These are phyloP conservation scores for Pheosia gnoma DNA, from an alignment of 2,888 invertebrate species.

Conservation along the genomic window DNA sequence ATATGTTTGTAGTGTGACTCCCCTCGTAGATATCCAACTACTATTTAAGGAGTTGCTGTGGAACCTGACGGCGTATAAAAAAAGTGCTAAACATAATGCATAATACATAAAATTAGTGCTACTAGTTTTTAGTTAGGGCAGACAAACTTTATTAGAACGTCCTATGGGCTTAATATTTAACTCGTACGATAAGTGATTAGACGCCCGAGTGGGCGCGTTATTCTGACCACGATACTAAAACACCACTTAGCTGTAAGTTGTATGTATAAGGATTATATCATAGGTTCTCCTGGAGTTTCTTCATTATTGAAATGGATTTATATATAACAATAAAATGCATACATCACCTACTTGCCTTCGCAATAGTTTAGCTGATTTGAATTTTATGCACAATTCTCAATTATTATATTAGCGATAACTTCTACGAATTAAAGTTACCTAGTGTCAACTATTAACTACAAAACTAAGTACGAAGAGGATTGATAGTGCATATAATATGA, in stretches of 20 bases:
- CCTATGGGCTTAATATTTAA: constrained; percentile 49
- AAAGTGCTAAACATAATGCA: constrained; percentile 70
- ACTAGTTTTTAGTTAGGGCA: constrained; percentile 65
- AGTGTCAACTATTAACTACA: constrained; percentile 53
- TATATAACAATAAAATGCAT: constrained; percentile 57
- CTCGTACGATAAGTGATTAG: constrained; percentile 50
- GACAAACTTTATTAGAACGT: constrained; percentile 59
- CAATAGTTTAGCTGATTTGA: constrained; percentile 72
- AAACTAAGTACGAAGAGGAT: constrained; percentile 40
- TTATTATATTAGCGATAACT: constrained; percentile 53
- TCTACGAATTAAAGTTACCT: constrained; percentile 73
- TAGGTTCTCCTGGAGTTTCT: constrained; percentile 56
- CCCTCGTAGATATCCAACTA: constrained; percentile 65
- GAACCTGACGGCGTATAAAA: constrained; percentile 37
- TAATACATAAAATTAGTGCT: constrained; percentile 77
- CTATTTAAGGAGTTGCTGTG: constrained; percentile 67
- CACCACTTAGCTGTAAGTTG: constrained; percentile 71
- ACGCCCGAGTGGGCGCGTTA: constrained; percentile 47
- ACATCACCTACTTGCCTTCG: constrained; percentile 81
- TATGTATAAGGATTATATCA: constrained; percentile 45
- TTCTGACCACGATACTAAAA: constrained; percentile 68
- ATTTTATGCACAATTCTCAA: constrained; percentile 71
- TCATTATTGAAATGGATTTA: constrained; percentile 43
- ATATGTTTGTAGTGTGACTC: constrained; percentile 61
- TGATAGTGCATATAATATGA: constrained; percentile 31